A percentile compares a stretch with the other conserved stretches of the same genome.
These are phyloP conservation scores for Amazona guildingii DNA, from an alignment of 2,113 vertebrate species.

Conservation along the genomic window DNA sequence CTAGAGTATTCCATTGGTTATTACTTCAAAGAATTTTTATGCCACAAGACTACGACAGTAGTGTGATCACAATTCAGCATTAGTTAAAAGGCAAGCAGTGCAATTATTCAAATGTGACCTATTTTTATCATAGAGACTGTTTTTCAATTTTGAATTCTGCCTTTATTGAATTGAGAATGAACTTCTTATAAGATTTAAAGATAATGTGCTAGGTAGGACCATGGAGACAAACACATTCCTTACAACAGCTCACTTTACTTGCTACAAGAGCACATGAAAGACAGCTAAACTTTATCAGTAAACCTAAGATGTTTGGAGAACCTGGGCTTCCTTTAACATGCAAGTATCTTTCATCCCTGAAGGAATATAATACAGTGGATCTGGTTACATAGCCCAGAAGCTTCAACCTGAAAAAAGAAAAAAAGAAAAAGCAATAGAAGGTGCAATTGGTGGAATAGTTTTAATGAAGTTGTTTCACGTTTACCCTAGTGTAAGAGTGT, in stretches of 20 bases:
- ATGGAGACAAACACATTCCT: not conserved
- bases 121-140: constrained; percentile 42
- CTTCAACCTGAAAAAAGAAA: not conserved
- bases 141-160: constrained; percentile 27
- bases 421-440: not conserved
- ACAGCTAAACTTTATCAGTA: not conserved
- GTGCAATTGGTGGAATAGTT: not conserved
- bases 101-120: constrained; percentile 51
- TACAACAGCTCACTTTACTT: not conserved
- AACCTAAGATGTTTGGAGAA: not conserved
- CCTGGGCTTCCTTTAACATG: not conserved
- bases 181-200: constrained; percentile 18
- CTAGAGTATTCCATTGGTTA: not conserved
- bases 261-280: not conserved
- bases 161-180: constrained; percentile 15
- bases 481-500: constrained; percentile 26
- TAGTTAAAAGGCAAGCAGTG: not conserved
- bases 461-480: constrained; percentile 38
- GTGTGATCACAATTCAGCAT: not conserved
- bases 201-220: not conserved
- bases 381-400: not conserved
- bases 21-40: constrained; percentile 15
- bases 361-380: not conserved
- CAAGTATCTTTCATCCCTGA: not conserved
- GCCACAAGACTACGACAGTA: not conserved